Percentiles rank a stretch among this genome's conserved stretches.
phyloP scores from a whole-genome alignment of 2,113 vertebrate genomes.

The Capreolus pygargus region DNA sequence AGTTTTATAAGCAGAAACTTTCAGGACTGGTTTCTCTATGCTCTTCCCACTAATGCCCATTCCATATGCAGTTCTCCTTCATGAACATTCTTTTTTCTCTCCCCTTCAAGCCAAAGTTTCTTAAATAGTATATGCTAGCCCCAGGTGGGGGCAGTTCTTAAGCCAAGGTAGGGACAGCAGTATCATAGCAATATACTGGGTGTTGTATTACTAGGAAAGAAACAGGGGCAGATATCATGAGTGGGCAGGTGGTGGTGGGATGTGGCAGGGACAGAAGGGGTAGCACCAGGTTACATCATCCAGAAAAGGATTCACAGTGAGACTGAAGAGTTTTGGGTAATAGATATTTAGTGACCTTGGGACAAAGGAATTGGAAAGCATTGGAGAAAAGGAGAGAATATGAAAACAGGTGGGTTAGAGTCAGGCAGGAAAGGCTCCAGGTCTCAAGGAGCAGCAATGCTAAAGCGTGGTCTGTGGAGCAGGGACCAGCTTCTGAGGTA shows the following conservation, averaged over 20 bases:
- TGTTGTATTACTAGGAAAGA: not conserved
- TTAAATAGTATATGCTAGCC: not conserved
- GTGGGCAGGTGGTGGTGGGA: not conserved
- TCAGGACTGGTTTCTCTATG: not conserved
- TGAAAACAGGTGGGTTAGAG: not conserved
- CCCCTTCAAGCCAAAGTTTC: not conserved
- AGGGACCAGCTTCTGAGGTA: not conserved
- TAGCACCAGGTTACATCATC: not conserved
- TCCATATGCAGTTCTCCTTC: not conserved
- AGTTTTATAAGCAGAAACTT: too few species aligned
- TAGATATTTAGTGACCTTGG: not conserved
- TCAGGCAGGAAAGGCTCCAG: not conserved
- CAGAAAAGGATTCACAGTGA: not conserved
- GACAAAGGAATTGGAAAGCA: not conserved
- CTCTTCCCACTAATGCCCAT: not conserved
- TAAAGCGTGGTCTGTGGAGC: not conserved
- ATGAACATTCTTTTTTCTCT: not conserved
- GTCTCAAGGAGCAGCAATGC: not conserved
- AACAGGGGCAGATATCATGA: not conserved
- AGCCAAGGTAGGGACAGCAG: not conserved
- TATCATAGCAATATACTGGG: not conserved
- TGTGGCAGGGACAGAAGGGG: not conserved
- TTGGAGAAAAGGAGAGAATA: not conserved
- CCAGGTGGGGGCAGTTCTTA: not conserved
- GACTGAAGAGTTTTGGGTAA: not conserved